Conservation (phyloP, 2,888 invertebrate species). For the Caenorhabditis panamensis region DNA sequence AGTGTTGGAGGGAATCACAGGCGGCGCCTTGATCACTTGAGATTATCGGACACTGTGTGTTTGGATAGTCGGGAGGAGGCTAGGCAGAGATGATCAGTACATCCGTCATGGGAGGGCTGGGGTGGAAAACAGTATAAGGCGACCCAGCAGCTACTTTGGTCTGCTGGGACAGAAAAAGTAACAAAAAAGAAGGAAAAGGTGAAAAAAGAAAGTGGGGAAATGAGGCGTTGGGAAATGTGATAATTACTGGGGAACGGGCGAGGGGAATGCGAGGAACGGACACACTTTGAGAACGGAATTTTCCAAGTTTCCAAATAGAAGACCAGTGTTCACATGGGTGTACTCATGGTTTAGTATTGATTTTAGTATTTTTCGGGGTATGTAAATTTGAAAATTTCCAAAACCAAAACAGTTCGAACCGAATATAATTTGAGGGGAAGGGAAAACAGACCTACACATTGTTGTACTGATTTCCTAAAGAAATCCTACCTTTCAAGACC, state of each 20-base stretch:
- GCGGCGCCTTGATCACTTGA: conserved; percentile 17
- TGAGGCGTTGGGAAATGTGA: conserved; percentile 30
- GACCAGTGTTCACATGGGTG: background rate
- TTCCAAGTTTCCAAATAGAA: background rate
- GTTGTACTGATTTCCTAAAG: too few species aligned
- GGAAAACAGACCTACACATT: too few species aligned
- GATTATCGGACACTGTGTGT: background rate
- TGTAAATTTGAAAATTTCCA: too few species aligned
- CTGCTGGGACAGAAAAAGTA: background rate
- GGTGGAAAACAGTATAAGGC: background rate
- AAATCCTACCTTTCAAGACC: too few species aligned
- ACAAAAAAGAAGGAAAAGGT: background rate
- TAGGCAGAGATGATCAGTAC: background rate
- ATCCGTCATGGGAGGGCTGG: background rate
- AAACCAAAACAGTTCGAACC: too few species aligned
- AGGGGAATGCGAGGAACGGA: background rate
- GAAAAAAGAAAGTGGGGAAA: background rate
- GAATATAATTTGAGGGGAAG: too few species aligned
- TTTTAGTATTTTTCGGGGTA: too few species aligned
- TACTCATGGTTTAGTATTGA: too few species aligned
- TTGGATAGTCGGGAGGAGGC: background rate
- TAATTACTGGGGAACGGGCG: conserved; percentile 7
- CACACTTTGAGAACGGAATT: background rate
- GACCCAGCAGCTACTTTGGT: too few species aligned
- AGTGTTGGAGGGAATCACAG: background rate